Conservation (phyloP, 2,113 vertebrate genomes). For the Crotalus horridus region DNA sequence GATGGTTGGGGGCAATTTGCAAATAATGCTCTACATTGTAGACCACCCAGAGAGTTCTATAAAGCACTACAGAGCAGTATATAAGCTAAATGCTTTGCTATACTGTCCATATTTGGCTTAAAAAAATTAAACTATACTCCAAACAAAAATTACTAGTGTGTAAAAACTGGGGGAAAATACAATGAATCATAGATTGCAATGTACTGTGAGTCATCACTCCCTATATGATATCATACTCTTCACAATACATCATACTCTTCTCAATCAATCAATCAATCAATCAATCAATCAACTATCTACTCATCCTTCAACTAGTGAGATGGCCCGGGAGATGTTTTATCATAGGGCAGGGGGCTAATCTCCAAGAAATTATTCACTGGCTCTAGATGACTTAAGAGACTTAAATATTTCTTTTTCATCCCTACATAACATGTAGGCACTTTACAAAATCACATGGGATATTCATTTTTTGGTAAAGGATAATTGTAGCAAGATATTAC, state of each 20-base stretch:
- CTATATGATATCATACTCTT: background rate
- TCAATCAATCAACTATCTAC: background rate
- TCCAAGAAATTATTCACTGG: background rate
- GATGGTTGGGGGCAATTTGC: too few relatives aligned
- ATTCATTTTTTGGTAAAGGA: background rate
- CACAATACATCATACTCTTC: background rate
- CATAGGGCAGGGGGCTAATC: background rate
- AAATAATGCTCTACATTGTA: too few relatives aligned
- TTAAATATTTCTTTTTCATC: background rate
- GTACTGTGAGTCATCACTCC: background rate
- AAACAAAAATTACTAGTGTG: background rate
- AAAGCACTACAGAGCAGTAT: too few relatives aligned
- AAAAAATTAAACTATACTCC: background rate
- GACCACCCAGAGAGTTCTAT: too few relatives aligned
- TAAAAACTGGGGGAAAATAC: background rate
- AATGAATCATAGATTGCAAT: background rate
- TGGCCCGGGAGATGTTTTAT: background rate
- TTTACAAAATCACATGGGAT: background rate
- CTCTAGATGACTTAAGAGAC: background rate
- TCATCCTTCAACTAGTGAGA: background rate
- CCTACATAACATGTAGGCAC: rapidly evolving
- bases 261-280: background rate
- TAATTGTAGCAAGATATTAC: rapidly evolving
- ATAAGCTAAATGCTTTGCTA: too few relatives aligned
- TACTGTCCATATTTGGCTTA: background rate